phyloP scores from a whole-genome alignment of 2,888 invertebrate species.

The Hipparchia sbordonii region DNA sequence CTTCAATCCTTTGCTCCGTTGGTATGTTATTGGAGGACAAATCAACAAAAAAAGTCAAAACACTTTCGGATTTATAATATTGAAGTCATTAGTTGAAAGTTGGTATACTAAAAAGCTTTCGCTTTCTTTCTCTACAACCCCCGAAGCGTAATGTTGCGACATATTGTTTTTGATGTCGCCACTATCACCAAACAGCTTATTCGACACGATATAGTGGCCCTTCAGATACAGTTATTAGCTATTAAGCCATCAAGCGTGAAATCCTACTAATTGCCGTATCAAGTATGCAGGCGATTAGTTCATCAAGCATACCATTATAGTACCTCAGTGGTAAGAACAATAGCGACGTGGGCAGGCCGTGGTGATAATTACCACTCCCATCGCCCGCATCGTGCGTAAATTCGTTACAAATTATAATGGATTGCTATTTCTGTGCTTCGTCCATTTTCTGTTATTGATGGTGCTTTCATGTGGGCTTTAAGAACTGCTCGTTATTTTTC shows the following conservation, averaged over 20 bases:
- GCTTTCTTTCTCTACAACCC: too few species aligned
- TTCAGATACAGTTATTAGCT: background rate
- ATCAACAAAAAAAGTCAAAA: too few species aligned
- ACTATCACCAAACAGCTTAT: too few species aligned
- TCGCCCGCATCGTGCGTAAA: conserved; percentile 43
- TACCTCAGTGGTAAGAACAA: conserved; percentile 43
- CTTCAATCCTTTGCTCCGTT: too few species aligned
- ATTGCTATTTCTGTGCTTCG: conserved; percentile 36
- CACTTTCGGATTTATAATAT: too few species aligned
- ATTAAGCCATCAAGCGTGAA: conserved; percentile 26
- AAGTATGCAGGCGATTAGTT: conserved; percentile 43
- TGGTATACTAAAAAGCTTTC: too few species aligned
- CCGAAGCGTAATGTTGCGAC: too few species aligned
- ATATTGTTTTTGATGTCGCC: too few species aligned
- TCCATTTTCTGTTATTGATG: conserved; percentile 38
- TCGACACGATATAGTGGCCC: too few species aligned
- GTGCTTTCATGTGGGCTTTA: conserved; percentile 40
- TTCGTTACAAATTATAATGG: conserved; percentile 44
- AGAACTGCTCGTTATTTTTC: conserved; percentile 23
- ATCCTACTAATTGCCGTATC: conserved; percentile 41
- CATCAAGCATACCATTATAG: conserved; percentile 43
- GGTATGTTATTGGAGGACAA: too few species aligned
- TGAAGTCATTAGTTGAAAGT: too few species aligned
- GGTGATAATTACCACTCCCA: conserved; percentile 48
- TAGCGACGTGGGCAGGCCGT: conserved; percentile 46